These are phyloP conservation scores for Rattus rattus DNA, from an alignment of 2,113 vertebrate genomes.

Conservation along the genomic window DNA sequence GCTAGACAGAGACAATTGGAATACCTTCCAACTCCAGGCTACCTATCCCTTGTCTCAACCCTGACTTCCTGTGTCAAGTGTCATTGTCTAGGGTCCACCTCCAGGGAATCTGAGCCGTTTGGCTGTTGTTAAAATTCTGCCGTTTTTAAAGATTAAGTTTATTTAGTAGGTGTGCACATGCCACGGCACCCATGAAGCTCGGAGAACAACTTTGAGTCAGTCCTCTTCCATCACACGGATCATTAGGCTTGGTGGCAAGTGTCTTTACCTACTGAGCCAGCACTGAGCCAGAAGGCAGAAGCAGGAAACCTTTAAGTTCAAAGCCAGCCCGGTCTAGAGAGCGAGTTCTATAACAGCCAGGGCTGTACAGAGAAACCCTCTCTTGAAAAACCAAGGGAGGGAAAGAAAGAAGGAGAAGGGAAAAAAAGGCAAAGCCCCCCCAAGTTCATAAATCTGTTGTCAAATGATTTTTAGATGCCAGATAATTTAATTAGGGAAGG, in stretches of 20 bases:
- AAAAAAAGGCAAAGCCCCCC: background rate
- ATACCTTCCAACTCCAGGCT: background rate
- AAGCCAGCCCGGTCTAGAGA: background rate
- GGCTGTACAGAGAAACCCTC: background rate
- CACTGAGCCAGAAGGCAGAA: background rate
- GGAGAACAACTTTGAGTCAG: background rate
- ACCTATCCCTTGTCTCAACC: background rate
- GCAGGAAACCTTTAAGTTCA: background rate
- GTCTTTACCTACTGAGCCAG: background rate
- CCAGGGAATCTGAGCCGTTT: constrained; percentile 17
- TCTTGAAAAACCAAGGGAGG: background rate
- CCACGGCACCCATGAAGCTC: background rate
- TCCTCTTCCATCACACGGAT: background rate
- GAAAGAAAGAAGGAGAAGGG: background rate
- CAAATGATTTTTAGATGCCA: background rate
- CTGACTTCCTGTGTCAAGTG: background rate
- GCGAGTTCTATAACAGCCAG: background rate
- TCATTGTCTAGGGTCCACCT: background rate
- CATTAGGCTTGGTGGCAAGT: background rate
- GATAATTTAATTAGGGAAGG: background rate
- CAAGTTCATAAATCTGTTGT: background rate
- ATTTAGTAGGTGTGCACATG: background rate
- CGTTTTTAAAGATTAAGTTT: background rate
- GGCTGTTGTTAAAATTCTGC: background rate
- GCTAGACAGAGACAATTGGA: background rate